Base-by-base conservation (phyloP, 37 sponge, comb jelly and placozoan genomes). In the Mnemiopsis leidyi region DNA sequence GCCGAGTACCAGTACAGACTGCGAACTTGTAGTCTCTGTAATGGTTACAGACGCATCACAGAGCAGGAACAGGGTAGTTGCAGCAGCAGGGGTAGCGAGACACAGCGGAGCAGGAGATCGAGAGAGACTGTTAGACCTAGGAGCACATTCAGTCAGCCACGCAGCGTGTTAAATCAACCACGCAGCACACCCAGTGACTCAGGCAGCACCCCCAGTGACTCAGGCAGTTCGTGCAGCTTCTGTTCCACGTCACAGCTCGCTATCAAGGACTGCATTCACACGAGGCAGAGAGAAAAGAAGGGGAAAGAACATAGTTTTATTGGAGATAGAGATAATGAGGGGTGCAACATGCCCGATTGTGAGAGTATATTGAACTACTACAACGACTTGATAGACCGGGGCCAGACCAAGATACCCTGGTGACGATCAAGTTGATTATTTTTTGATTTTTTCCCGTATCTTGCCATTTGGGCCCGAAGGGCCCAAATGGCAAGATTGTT, bases 1-100 rank as follows among this genome's bases (percentile, higher is more conserved):
- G 30, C 25, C 5, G 75, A 28, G 75, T 71, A 71, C 75, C 75
- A 71, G n/a, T 5, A n/a, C 30, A 71, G 75, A 71, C 75, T 71
- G 3, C 25, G 30, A 2, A 71, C 75, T 28, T 71, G 75, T 25
- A 29, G 75, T 71, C 30, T 71, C 25, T 71, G 75, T 18, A n/a
- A 71, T 25, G 75, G 75, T 7, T 71, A 71, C 75, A 71, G 75
- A 13, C 5, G 75, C 5, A 25, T 23, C 3, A n/a, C 75, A 18
- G 7, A 5, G 3, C 75, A 23, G 75, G 75, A 28, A 5, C 21
- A 3, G 20, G 30, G 30, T 7, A 18, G 20, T 23, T 7, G 30
- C 7, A 71, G 75, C n/a, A 23, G 7, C 20, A 18, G 21, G n/a
- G n/a, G 75, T 25, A 71, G 75, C 30, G 25, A 13, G 20, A 28